These are phyloP conservation scores for Trisateles emortualis DNA, from an alignment of 2,888 invertebrate species.

Conservation along the genomic window DNA sequence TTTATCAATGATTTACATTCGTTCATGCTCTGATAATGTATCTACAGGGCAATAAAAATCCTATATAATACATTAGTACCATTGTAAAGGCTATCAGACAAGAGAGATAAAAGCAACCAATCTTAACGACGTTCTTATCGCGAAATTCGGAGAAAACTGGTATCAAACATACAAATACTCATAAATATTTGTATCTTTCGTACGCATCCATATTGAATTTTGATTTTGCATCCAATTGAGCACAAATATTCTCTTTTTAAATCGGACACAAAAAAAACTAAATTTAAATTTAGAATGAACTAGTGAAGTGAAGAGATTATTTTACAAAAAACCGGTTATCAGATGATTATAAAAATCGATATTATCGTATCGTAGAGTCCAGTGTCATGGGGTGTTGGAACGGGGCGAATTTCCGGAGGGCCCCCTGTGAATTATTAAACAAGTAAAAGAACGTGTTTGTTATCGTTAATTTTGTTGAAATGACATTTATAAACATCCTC, in stretches of 20 bases:
- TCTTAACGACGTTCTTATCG: slow-evolving; percentile 79
- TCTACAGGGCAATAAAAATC: slow-evolving; percentile 67
- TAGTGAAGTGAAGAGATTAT: not conserved
- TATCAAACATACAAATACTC: slow-evolving; percentile 25
- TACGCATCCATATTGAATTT: slow-evolving; percentile 7
- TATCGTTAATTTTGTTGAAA: not conserved
- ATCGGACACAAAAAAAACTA: not conserved
- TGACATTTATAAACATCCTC: too few species aligned
- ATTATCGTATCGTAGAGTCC: not conserved
- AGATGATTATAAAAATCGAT: slow-evolving; percentile 1
- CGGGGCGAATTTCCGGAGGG: slow-evolving; percentile 2
- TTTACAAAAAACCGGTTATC: not conserved
- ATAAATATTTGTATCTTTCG: not conserved
- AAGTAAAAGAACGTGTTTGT: not conserved
- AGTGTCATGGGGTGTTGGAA: not conserved
- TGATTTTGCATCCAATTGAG: not conserved
- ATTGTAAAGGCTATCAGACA: slow-evolving; percentile 70
- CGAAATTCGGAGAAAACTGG: slow-evolving; percentile 63
- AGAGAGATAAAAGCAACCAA: slow-evolving; percentile 73
- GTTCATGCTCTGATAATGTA: slow-evolving; percentile 59
- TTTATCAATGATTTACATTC: slow-evolving; percentile 60
- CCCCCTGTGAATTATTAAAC: not conserved
- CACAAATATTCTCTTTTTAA: not conserved
- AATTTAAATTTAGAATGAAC: not conserved
- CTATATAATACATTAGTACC: slow-evolving; percentile 71